Conservation (phyloP, 2,113 vertebrate genomes). For the Campylorhamphus procurvoides region DNA sequence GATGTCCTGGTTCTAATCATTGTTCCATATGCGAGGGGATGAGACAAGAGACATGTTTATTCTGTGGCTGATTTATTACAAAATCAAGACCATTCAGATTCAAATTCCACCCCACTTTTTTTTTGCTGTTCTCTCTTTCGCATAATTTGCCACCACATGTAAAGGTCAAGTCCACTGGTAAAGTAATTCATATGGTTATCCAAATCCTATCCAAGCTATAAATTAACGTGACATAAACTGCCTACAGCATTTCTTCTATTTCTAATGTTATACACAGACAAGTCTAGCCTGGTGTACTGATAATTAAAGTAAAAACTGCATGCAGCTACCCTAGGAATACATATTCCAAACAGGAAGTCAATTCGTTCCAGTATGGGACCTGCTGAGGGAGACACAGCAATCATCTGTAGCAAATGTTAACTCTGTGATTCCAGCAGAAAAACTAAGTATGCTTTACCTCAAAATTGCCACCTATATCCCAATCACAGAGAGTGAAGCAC, state of each 20-base stretch:
- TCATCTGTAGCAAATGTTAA: not conserved
- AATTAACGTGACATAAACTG: slow-evolving; percentile 55
- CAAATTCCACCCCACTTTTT: slow-evolving; percentile 23
- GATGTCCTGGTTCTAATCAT: slow-evolving; percentile 52
- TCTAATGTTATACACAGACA: slow-evolving; percentile 44
- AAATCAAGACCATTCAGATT: slow-evolving; percentile 59
- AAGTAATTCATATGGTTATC: slow-evolving; percentile 61
- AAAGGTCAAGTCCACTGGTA: slow-evolving; percentile 59
- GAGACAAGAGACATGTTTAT: slow-evolving; percentile 47
- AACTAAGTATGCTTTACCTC: not conserved
- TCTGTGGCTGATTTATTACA: slow-evolving; percentile 61
- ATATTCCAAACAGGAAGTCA: not conserved
- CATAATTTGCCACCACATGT: slow-evolving; percentile 57
- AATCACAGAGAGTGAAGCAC: not conserved
- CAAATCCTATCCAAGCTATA: slow-evolving; percentile 44
- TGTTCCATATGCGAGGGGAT: not conserved
- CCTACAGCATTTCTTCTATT: slow-evolving; percentile 49
- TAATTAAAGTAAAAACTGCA: slow-evolving; percentile 31
- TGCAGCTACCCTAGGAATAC: not conserved
- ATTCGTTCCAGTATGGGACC: not conserved
- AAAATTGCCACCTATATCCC: not conserved
- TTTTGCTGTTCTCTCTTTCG: not conserved
- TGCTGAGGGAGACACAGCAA: slow-evolving; percentile 12
- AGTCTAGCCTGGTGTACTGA: not conserved
- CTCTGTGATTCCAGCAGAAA: not conserved